phyloP scores from a whole-genome alignment of 2,113 vertebrate species.

The Tragelaphus imberbis region DNA sequence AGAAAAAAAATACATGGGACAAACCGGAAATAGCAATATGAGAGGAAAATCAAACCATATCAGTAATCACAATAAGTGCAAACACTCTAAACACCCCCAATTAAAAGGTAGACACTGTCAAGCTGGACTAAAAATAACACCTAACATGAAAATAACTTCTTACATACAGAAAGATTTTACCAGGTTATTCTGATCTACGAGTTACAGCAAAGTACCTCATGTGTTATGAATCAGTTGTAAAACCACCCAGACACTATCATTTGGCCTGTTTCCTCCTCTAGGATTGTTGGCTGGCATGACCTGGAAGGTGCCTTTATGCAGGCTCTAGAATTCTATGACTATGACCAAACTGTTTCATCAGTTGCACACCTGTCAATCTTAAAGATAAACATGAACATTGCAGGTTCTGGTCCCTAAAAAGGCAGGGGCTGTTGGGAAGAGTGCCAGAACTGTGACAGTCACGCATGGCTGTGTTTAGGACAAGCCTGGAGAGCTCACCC shows the following conservation, averaged over 20 bases:
- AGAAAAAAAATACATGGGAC: not conserved
- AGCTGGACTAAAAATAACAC: not conserved
- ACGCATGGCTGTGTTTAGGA: not conserved
- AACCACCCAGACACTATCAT: not conserved
- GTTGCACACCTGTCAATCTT: not conserved
- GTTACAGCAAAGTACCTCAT: not conserved
- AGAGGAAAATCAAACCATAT: not conserved
- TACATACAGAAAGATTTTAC: not conserved
- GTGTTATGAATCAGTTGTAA: not conserved
- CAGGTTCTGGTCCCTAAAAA: not conserved
- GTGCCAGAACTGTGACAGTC: rapidly evolving
- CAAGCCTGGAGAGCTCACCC: not conserved
- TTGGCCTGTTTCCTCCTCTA: not conserved
- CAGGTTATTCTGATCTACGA: not conserved
- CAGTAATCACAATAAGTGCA: not conserved
- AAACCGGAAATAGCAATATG: not conserved
- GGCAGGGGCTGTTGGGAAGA: not conserved
- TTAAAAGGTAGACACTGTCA: not conserved
- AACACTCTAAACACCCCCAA: not conserved
- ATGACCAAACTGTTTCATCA: constrained; percentile 50
- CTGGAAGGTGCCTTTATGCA: not conserved
- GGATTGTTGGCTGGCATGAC: not conserved
- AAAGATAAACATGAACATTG: not conserved
- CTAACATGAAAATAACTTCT: not conserved
- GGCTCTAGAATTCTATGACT: constrained; percentile 52